Conservation (phyloP, 2,113 vertebrate genomes). For the Raja brachyura region DNA sequence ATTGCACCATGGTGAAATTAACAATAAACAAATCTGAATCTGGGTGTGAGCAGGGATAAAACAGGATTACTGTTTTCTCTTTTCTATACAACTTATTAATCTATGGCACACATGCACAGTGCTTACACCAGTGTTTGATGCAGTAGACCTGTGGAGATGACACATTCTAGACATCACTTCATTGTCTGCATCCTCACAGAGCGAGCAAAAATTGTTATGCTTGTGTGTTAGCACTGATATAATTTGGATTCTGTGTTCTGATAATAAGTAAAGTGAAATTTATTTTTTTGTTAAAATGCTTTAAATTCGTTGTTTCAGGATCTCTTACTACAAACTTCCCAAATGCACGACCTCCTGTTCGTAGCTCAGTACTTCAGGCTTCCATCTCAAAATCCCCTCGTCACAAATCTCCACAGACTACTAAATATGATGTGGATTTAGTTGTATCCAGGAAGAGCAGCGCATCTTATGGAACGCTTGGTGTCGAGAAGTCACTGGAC, state of each 20-base stretch:
- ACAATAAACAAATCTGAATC: no score
- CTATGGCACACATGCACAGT: no score
- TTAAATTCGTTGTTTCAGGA: slow-evolving; percentile 24
- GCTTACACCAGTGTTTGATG: background rate
- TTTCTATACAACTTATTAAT: no score
- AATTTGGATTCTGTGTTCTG: background rate
- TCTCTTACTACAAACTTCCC: background rate
- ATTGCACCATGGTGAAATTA: no score
- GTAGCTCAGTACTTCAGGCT: slow-evolving; percentile 11
- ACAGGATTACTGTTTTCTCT: background rate
- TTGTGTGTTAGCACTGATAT: background rate
- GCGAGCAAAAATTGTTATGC: background rate
- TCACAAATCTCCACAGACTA: slow-evolving; percentile 11
- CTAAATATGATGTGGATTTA: slow-evolving; percentile 27
- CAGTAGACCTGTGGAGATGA: background rate
- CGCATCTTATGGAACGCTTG: background rate
- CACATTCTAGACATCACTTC: background rate
- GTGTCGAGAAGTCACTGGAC: background rate
- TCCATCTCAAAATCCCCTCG: background rate
- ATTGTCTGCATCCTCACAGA: background rate
- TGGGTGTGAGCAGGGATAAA: background rate
- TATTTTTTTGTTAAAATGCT: background rate
- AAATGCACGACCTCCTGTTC: background rate
- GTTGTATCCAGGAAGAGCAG: slow-evolving; percentile 13
- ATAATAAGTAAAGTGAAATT: background rate